phyloP scores from a whole-genome alignment of 2,888 invertebrate species.

The Oeneis ivallda region DNA sequence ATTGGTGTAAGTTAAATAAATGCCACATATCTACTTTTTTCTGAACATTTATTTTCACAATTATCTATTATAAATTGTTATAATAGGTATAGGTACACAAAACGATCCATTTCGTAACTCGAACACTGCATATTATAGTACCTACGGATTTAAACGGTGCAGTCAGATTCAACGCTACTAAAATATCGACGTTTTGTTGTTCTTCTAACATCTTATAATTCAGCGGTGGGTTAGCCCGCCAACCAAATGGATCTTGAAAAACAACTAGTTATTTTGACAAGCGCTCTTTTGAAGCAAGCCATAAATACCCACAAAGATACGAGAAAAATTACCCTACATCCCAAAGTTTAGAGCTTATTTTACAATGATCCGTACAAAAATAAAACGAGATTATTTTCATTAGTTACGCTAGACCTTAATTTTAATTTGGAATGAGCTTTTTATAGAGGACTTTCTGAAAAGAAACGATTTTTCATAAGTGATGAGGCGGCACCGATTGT shows the following conservation, averaged over 20 bases:
- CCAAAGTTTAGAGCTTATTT: conserved; percentile 49
- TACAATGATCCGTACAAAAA: conserved; percentile 39
- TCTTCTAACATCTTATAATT: conserved; percentile 70
- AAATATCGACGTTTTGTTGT: conserved; percentile 74
- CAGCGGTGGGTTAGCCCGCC: conserved; percentile 63
- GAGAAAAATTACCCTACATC: conserved; percentile 46
- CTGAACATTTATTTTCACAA: conserved; percentile 1
- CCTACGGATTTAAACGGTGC: conserved; percentile 60
- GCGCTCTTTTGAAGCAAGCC: conserved; percentile 53
- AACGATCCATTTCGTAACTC: conserved; percentile 44
- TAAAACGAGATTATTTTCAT: conserved; percentile 62
- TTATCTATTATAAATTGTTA: conserved; percentile 21
- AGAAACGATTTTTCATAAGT: conserved; percentile 80
- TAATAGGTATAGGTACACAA: conserved; percentile 42
- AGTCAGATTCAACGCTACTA: conserved; percentile 54
- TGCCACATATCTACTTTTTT: no score
- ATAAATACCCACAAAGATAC: conserved; percentile 50
- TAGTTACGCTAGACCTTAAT: conserved; percentile 77
- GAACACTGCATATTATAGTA: conserved; percentile 45
- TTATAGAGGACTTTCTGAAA: conserved; percentile 74
- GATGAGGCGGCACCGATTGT: conserved; percentile 79
- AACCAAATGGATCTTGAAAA: conserved; percentile 77
- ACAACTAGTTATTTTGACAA: conserved; percentile 78
- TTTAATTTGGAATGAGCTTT: conserved; percentile 81
- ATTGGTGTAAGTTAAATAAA: no score